A percentile compares a stretch with the other conserved stretches of the same genome.
phyloP scores from a whole-genome alignment of 2,113 vertebrate species.

The Phalacrocorax carbo region DNA sequence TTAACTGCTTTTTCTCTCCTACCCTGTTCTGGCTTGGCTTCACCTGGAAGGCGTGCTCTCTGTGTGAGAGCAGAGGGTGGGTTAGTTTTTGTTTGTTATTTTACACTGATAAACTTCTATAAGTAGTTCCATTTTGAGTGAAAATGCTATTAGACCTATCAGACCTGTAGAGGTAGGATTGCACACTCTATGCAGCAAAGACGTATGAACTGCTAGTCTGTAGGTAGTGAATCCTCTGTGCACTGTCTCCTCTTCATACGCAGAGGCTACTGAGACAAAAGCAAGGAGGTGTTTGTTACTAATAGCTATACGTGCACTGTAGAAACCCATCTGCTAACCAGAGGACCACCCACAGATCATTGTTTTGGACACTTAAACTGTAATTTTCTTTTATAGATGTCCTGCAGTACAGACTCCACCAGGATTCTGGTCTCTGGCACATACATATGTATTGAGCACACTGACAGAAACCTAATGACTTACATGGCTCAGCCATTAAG shows the following conservation, averaged over 20 bases:
- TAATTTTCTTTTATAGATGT: slow-evolving; percentile 59
- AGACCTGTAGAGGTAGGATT: background rate
- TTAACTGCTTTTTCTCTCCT: background rate
- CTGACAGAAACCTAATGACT: slow-evolving; percentile 59
- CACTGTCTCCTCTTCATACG: background rate
- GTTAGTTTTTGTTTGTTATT: background rate
- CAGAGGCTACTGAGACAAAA: background rate
- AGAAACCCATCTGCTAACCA: slow-evolving; percentile 51
- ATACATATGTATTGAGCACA: slow-evolving; percentile 43
- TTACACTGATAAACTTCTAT: background rate
- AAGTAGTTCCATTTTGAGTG: background rate
- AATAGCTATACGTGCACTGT: slow-evolving; percentile 24
- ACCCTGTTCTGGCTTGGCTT: background rate
- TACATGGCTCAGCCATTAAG: slow-evolving; percentile 42
- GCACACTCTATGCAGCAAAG: background rate
- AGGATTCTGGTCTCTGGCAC: slow-evolving; percentile 67
- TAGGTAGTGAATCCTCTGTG: background rate
- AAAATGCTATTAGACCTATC: background rate
- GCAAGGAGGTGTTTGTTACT: slow-evolving; percentile 27
- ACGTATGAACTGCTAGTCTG: background rate
- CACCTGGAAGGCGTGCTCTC: background rate
- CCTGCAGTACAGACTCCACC: slow-evolving; percentile 55
- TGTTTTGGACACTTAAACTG: slow-evolving; percentile 62
- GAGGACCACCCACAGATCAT: slow-evolving; percentile 68
- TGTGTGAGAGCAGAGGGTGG: background rate